These are phyloP conservation scores for Dasyurus viverrinus DNA, from an alignment of 2,113 vertebrate species.

Conservation along the genomic window DNA sequence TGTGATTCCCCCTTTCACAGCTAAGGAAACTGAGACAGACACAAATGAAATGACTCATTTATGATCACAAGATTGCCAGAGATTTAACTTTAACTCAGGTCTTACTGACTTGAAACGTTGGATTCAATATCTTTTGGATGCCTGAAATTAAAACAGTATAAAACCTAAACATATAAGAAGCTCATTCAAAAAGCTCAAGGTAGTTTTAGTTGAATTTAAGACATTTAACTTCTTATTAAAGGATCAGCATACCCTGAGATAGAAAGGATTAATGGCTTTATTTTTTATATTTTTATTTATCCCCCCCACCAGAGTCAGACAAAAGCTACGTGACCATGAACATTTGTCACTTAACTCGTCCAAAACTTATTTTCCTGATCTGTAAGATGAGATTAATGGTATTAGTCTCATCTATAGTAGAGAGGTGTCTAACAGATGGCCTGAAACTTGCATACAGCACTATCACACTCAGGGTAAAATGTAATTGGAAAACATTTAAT, in stretches of 20 bases:
- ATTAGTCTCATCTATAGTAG: fast-evolving
- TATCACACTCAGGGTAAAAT: not conserved
- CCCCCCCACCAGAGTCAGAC: not conserved
- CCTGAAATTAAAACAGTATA: not conserved
- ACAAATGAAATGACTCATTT: not conserved
- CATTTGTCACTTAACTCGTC: not conserved
- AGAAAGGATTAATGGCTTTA: not conserved
- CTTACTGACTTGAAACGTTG: not conserved
- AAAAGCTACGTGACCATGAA: not conserved
- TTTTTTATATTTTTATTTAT: not conserved
- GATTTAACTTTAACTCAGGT: not conserved
- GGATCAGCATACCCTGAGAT: not conserved
- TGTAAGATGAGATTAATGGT: not conserved
- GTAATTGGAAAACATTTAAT: not conserved
- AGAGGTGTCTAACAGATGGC: not conserved
- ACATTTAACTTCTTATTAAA: no score
- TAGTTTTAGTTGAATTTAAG: not conserved
- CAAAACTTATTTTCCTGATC: not conserved
- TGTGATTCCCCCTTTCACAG: not conserved
- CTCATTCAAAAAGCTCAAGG: not conserved
- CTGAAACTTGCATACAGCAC: not conserved
- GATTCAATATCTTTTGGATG: not conserved
- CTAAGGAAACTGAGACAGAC: not conserved
- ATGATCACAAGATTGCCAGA: not conserved
- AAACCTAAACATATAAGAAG: not conserved